These are phyloP conservation scores for Typhlomys cinereus DNA, from an alignment of 2,113 vertebrate species.

Conservation along the genomic window DNA sequence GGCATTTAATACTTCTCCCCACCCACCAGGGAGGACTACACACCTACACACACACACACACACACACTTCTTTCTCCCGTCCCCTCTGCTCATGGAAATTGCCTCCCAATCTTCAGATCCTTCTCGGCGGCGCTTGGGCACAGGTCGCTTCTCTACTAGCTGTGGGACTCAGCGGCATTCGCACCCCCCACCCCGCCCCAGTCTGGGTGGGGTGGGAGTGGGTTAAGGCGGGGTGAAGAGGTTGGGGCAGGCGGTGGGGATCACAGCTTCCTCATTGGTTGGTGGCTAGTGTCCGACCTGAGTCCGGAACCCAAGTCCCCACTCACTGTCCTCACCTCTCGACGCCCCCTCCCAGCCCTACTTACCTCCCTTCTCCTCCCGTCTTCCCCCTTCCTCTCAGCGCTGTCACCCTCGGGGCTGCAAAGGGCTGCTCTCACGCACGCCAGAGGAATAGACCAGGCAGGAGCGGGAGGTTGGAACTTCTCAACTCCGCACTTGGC, in stretches of 20 bases:
- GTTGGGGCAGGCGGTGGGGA: slow-evolving; percentile 44
- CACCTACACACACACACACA: neutral
- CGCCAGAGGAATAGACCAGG: slow-evolving; percentile 83
- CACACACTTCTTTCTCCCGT: neutral
- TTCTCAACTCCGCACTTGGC: slow-evolving; percentile 84
- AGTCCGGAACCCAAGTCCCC: slow-evolving; percentile 60
- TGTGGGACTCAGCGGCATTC: neutral
- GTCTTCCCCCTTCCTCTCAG: neutral
- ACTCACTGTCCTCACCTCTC: neutral
- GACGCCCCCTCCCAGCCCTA: neutral
- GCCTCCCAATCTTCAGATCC: neutral
- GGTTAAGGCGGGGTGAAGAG: slow-evolving; percentile 68
- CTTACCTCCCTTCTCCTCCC: slow-evolving; percentile 57
- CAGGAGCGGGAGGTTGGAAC: slow-evolving; percentile 86
- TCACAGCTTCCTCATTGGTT: slow-evolving; percentile 73
- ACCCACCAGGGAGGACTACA: neutral
- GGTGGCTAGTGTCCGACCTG: slow-evolving; percentile 83
- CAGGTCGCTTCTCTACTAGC: slow-evolving; percentile 39
- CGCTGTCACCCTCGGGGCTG: slow-evolving; percentile 15
- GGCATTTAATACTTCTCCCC: neutral
- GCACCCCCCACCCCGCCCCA: slow-evolving; percentile 37
- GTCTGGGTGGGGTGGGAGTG: slow-evolving; percentile 50
- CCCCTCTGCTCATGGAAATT: neutral
- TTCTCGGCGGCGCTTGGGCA: neutral
- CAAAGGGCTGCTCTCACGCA: neutral